Conservation (phyloP, 2,888 invertebrate genomes). For the Caenorhabditis doughertyi region DNA sequence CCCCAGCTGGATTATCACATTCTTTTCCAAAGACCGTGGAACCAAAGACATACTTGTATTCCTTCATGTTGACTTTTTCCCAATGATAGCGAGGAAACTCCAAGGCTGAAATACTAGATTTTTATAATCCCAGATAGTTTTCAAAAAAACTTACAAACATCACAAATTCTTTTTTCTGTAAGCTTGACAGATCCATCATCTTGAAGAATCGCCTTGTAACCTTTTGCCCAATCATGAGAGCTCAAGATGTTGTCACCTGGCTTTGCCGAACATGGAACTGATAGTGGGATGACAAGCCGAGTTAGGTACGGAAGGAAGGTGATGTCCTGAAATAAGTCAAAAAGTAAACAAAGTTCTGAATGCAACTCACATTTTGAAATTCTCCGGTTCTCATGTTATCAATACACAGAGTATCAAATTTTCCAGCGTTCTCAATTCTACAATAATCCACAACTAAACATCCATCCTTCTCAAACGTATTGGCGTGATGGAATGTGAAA, state of each 20-base stretch:
- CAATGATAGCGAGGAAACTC: conserved; percentile 93
- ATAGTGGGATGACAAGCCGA: conserved; percentile 88
- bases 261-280: conserved; percentile 71
- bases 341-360: background rate
- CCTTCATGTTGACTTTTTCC: conserved; percentile 86
- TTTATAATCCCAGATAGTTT: background rate
- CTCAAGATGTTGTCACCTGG: conserved; percentile 70
- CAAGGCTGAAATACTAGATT: conserved; percentile 76
- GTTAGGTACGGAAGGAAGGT: conserved; percentile 82
- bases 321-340: conserved; percentile 43
- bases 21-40: conserved; percentile 59
- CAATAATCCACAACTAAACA: conserved; percentile 84
- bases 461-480: conserved; percentile 88
- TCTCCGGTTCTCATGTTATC: conserved; percentile 67
- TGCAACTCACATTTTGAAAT: conserved; percentile 56
- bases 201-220: conserved; percentile 61
- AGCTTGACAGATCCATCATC: conserved; percentile 64
- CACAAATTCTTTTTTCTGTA: conserved; percentile 52
- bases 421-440: conserved; percentile 67
- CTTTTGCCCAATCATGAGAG: conserved; percentile 35
- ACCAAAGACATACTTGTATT: conserved; percentile 91
- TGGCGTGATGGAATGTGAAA: conserved; percentile 86
- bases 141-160: conserved; percentile 37
- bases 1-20: conserved; percentile 20
- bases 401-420: conserved; percentile 61